phyloP scores from a whole-genome alignment of 2,888 invertebrate species.

The Cinara cedri region DNA sequence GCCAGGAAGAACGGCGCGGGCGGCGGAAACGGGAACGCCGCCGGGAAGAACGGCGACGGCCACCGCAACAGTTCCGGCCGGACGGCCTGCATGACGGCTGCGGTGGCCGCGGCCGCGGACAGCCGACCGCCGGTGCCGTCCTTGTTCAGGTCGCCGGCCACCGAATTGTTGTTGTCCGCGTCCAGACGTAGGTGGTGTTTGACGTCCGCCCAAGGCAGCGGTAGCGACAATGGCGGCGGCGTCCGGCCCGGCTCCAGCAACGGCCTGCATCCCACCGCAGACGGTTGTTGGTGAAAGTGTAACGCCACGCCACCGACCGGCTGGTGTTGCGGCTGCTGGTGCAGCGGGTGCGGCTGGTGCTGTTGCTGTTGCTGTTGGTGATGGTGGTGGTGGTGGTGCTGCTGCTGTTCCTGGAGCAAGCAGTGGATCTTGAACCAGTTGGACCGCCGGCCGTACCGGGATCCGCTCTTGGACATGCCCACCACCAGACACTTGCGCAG shows the following conservation, averaged over 20 bases:
- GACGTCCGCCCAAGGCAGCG: constrained; percentile 28
- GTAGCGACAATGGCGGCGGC: neutral
- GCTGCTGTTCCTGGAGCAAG: constrained; percentile 78
- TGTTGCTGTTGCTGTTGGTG: constrained; percentile 26
- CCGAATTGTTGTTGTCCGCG: constrained; percentile 40
- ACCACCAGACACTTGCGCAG: constrained; percentile 84
- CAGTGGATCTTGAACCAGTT: constrained; percentile 96
- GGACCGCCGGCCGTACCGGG: constrained; percentile 84
- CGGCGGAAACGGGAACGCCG: constrained; percentile 55
- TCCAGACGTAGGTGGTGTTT: constrained; percentile 44
- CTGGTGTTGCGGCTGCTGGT: neutral
- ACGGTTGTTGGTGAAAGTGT: constrained; percentile 9
- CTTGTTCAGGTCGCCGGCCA: constrained; percentile 39
- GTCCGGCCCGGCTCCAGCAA: constrained; percentile 20
- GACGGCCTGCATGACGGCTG: constrained; percentile 39
- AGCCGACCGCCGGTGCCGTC: constrained; percentile 18
- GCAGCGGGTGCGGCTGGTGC: neutral
- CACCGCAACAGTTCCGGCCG: constrained; percentile 32
- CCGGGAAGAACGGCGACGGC: constrained; percentile 56
- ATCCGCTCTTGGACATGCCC: constrained; percentile 91
- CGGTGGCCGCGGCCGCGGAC: constrained; percentile 40
- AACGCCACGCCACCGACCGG: neutral
- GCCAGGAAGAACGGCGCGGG: constrained; percentile 55
- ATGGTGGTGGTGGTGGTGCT: constrained; percentile 59
- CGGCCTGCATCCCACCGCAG: neutral